A percentile compares a stretch with the other conserved stretches of the same genome.
Conservation (phyloP, 2,888 invertebrate genomes). For the Xestia xanthographa region DNA sequence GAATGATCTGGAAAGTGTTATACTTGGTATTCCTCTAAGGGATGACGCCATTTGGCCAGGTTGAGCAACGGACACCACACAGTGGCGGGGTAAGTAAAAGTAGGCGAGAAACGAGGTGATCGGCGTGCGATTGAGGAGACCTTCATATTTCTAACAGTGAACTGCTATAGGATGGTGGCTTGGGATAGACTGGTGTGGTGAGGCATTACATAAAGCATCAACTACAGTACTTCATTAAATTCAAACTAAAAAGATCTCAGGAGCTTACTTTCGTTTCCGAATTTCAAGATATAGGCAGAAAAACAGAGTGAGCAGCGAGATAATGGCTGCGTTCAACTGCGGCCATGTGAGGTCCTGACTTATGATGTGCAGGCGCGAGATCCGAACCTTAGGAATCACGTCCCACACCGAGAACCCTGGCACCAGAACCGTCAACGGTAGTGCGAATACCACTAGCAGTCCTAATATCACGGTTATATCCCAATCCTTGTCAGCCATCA, state of each 20-base stretch:
- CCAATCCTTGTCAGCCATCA: constrained; percentile 75
- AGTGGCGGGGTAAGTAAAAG: not conserved
- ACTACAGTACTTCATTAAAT: not conserved
- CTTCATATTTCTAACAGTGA: not conserved
- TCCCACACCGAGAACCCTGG: constrained; percentile 84
- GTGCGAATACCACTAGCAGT: constrained; percentile 77
- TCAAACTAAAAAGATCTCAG: not conserved
- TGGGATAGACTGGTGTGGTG: not conserved
- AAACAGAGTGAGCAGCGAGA: constrained; percentile 75
- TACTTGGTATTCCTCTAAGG: not conserved
- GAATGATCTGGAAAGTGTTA: not conserved
- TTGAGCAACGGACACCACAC: not conserved
- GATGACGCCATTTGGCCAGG: too few species aligned
- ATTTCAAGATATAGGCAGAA: constrained; percentile 85
- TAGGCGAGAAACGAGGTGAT: too few species aligned
- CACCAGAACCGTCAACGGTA: constrained; percentile 82
- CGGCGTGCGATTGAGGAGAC: not conserved
- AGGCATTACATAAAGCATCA: not conserved
- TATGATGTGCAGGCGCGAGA: constrained; percentile 79
- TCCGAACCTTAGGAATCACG: constrained; percentile 81
- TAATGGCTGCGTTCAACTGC: constrained; percentile 77
- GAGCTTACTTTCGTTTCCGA: constrained; percentile 82
- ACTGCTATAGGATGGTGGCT: too few species aligned
- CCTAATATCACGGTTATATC: constrained; percentile 70
- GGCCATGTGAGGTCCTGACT: constrained; percentile 79